Conservation (phyloP, 2,797 vertebrate genomes). For the Darevskia mixta region DNA sequence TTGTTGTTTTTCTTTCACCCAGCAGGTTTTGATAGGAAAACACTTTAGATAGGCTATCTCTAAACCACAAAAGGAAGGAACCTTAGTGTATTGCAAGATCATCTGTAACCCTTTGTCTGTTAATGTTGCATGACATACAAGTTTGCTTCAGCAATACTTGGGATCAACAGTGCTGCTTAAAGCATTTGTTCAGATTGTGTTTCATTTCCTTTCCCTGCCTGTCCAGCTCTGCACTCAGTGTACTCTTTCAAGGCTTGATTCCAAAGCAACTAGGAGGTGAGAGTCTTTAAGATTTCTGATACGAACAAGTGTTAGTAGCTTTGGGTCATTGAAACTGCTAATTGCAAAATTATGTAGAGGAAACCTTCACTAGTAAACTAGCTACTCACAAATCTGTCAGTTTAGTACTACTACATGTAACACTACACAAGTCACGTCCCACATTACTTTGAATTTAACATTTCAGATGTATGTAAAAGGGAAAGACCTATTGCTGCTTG, state of each 20-base stretch:
- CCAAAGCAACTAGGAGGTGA: neutral
- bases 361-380: neutral
- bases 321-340: neutral
- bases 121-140: slow-evolving; percentile 5
- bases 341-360: neutral
- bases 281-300: neutral
- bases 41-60: neutral
- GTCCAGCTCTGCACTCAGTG: neutral
- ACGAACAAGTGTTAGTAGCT: neutral
- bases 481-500: neutral
- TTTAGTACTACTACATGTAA: neutral
- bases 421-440: neutral
- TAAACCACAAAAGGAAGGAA: slow-evolving; percentile 15
- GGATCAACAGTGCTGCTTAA: slow-evolving; percentile 1
- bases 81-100: neutral
- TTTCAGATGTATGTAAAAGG: slow-evolving; percentile 3
- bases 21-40: neutral
- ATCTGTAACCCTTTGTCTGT: neutral
- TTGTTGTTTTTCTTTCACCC: neutral
- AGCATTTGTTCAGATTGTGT: neutral
- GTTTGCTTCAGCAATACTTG: neutral
- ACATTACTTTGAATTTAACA: neutral
- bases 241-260: neutral
- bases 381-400: neutral
- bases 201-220: neutral